These are phyloP conservation scores for Dicrostonyx torquatus DNA, from an alignment of 2,797 vertebrate species.

Conservation along the genomic window DNA sequence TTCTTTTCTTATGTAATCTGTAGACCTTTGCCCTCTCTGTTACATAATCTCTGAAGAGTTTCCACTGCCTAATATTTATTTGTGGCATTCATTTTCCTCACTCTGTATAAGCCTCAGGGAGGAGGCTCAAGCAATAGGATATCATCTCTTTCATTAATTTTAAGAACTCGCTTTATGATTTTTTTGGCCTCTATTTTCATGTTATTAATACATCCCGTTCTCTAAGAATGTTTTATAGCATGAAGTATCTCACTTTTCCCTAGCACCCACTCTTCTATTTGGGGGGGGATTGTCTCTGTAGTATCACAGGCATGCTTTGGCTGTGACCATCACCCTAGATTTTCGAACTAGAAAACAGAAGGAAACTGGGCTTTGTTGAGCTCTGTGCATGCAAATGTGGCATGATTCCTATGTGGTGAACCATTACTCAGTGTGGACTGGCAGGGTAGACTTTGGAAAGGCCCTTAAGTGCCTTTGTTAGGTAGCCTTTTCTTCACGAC, in stretches of 20 bases:
- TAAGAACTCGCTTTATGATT: not conserved
- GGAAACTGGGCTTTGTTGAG: not conserved
- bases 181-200: constrained; percentile 9
- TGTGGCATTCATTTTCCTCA: not conserved
- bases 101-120: not conserved
- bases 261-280: not conserved
- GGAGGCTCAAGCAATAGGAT: not conserved
- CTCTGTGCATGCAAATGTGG: not conserved
- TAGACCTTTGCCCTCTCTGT: not conserved
- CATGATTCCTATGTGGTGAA: not conserved
- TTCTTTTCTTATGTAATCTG: not conserved
- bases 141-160: not conserved
- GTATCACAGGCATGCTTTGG: not conserved
- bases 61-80: not conserved
- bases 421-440: not conserved
- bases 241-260: not conserved
- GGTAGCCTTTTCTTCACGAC: not conserved
- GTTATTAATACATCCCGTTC: not conserved
- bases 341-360: not conserved
- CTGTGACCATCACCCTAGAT: not conserved
- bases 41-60: not conserved
- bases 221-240: not conserved
- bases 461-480: not conserved
- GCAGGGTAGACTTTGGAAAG: not conserved
- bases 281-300: not conserved